Evolutionary conservation across 1,140 invertebrate species (phyloP), one percentile per base, ranked within the genome.

Genomic region (Lucilia cuprina): DNA sequence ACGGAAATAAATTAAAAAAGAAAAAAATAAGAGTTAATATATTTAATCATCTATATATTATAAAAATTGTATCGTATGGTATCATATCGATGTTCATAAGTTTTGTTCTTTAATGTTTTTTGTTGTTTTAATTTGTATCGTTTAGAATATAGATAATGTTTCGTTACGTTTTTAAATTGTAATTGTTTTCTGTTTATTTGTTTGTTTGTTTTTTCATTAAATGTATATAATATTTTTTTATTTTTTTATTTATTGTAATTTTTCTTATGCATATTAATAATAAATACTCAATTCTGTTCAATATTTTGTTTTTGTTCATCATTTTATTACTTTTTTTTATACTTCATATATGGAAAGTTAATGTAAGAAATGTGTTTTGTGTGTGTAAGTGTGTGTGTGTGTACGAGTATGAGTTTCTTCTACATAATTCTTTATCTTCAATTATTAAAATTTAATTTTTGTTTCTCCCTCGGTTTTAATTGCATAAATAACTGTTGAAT

Each of bases 221-320:
- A 14, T 35, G 25, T 77, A 77, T 77, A 77, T 77, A 77, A 34
- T 77, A 17, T 25, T 74, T 77, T 13, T 80, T 80, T 85, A 74
- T 75, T 85, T 84, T 17, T 83, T 83, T 60, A 41, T 83, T 82
- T 86, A 65, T 74, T 85, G 77, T 60, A 75, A 80, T 84, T 82
- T 74, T 84, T 14, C 49, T 78, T 85, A 84, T 82, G 84, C 80
- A 83, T 86, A 83, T 85, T 78, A 82, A 86, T 86, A 89, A 86
- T 88, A 88, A 88, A 86, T 89, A 89, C 84, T 87, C 70, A 74
- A 83, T 83, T 74, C 83, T 47, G 25, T 49, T 70, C n/a, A 65
- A 21, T 78, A 47, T 50, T 80, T 50, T 19, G 30, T 77, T 41
- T 80, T n/a, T 49, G 10, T 77, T 77, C 35, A 77, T 77, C 25